Base-by-base conservation (phyloP, 2,797 vertebrate species). In the Smutsia gigantea region DNA sequence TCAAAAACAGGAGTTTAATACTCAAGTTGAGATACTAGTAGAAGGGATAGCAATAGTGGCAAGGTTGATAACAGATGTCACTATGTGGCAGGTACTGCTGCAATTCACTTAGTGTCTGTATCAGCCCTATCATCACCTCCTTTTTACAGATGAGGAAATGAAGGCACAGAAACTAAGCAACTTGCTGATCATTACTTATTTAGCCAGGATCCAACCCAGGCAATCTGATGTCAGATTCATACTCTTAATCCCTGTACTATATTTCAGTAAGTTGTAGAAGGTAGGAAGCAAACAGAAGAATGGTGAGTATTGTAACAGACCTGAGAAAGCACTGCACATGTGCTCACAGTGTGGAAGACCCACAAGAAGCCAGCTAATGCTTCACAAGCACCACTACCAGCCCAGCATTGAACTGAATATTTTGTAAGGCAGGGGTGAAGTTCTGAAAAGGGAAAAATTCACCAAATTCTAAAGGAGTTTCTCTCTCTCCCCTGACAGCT, bases 11-110 rank as follows among this genome's bases (percentile, higher is more conserved):
- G 3, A 17, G 34, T 15, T 55, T n/a, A 53, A n/a, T 8, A n/a
- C 21, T 39, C 17, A 74, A 63, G 13, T 39, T 2, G 25, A 46
- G 11, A 34, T 25, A 8, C 1, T 6, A 63, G 14, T 12, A 13
- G 25, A 55, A 71, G 31, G 15, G 51, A 37, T 1, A 18, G 14
- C 1, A 17, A 53, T 1, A 66, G 27, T n/a, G 46, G 51, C 4
- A 4, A 46, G 49, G 18, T 15, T 61, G 14, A 4, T 1, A 14
- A 23, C 0, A n/a, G 17, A 4, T 53, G 34, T 1, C 4, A 19
- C 0, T 3, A 1, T 7, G 4, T 31, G 7, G 0, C 37, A 29
- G 39, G 1, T 19, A 18, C 13, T 7, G 2, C 14, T 46, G 29
- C 64, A 34, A 13, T 11, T 64, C 63, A 64, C 7, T 49, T 17